phyloP scores from a whole-genome alignment of 2,113 vertebrate genomes.

The Ondatra zibethicus region DNA sequence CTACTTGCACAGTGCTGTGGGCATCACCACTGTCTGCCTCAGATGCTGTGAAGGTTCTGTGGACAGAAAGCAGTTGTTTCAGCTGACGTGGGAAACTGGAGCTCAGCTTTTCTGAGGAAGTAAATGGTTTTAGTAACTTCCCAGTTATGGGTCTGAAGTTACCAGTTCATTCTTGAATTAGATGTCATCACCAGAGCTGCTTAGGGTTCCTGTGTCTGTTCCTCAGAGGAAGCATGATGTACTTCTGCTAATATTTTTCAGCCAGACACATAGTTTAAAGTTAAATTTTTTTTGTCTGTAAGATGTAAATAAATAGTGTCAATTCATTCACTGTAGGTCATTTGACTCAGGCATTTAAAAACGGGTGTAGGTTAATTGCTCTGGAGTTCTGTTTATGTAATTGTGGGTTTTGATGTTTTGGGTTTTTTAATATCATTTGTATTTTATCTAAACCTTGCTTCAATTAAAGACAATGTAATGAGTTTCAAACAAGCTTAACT shows the following conservation, averaged over 20 bases:
- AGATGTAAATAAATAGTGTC: conserved; percentile 75
- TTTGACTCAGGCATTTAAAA: conserved; percentile 55
- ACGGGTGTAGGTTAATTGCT: conserved; percentile 59
- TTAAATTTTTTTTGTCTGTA: conserved; percentile 50
- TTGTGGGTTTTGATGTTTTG: conserved; percentile 41
- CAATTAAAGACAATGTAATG: conserved; percentile 77
- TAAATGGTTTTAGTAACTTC: conserved; percentile 63
- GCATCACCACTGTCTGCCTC: conserved; percentile 86
- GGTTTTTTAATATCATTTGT: conserved; percentile 5
- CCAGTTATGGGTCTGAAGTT: conserved; percentile 38
- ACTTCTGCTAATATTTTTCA: conserved; percentile 59
- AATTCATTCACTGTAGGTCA: conserved; percentile 65
- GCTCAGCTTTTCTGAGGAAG: conserved; percentile 74
- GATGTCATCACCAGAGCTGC: conserved; percentile 14
- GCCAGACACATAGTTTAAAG: conserved; percentile 31
- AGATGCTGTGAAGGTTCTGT: neutral
- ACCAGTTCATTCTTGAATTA: conserved; percentile 26
- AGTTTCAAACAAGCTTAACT: conserved; percentile 78
- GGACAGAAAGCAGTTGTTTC: conserved; percentile 87
- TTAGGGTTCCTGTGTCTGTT: conserved; percentile 63
- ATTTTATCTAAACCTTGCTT: conserved; percentile 80
- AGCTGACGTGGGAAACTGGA: conserved; percentile 81
- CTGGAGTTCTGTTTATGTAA: conserved; percentile 67
- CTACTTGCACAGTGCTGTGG: conserved; percentile 88
- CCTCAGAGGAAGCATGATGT: conserved; percentile 58